Conservation (phyloP, 2,113 vertebrate species). For the Callipepla californica region DNA sequence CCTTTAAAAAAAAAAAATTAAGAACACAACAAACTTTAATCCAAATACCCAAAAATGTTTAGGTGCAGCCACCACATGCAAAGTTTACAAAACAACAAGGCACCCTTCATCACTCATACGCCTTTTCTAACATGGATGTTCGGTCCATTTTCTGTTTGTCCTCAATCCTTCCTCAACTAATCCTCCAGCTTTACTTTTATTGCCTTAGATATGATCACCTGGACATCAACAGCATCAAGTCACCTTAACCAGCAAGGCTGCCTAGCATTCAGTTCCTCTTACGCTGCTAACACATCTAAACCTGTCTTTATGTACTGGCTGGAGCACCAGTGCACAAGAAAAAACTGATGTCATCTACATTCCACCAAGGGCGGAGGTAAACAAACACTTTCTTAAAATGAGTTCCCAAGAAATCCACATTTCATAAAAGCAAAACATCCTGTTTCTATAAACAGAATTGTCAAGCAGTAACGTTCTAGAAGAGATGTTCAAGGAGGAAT, state of each 20-base stretch:
- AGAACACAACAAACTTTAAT: too few species aligned
- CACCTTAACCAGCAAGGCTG: background rate
- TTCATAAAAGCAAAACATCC: conserved; percentile 68
- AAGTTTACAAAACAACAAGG: background rate
- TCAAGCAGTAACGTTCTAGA: background rate
- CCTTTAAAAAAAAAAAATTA: background rate
- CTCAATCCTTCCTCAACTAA: background rate
- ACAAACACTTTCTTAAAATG: conserved; percentile 58
- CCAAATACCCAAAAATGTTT: background rate
- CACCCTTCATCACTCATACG: background rate
- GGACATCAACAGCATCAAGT: background rate
- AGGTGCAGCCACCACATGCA: background rate
- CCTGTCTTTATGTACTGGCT: background rate
- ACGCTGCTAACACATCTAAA: background rate
- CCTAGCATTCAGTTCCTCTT: background rate
- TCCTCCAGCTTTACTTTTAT: background rate
- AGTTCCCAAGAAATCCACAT: conserved; percentile 50
- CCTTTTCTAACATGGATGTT: background rate
- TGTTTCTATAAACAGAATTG: conserved; percentile 48
- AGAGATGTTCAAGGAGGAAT: background rate
- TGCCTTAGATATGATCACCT: background rate
- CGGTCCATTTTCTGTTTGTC: background rate
- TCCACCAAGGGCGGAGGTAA: conserved; percentile 45
- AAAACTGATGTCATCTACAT: conserved; percentile 49
- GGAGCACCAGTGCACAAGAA: conserved; percentile 22